Conservation (phyloP, 2,797 vertebrate species). For the Smutsia temminckii region DNA sequence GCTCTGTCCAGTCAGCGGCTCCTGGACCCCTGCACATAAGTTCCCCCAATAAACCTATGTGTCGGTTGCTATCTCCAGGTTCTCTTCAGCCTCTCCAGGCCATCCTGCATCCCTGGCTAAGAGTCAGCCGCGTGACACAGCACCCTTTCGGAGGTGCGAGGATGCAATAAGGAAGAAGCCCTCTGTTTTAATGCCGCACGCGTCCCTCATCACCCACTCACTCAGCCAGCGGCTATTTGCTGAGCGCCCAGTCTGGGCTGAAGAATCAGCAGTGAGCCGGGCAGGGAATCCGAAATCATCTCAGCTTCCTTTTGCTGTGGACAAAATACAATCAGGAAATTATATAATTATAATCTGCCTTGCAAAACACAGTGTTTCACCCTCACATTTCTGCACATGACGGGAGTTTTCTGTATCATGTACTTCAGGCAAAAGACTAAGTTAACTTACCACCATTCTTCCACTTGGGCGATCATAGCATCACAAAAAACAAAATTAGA, state of each 20-base stretch:
- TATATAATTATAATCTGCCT: background rate
- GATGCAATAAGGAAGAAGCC: background rate
- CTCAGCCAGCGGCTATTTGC: background rate
- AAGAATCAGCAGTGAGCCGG: background rate
- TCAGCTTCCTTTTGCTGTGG: background rate
- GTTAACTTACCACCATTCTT: background rate
- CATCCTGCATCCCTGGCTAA: too few relatives aligned
- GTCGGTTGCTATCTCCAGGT: too few relatives aligned
- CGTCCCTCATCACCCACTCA: background rate
- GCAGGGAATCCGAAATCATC: background rate
- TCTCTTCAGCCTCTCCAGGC: too few relatives aligned
- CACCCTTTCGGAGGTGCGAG: background rate
- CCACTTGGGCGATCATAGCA: background rate
- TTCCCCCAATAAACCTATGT: too few relatives aligned
- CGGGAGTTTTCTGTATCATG: background rate
- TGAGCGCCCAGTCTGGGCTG: background rate
- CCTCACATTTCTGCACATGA: background rate
- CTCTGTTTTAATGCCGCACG: background rate
- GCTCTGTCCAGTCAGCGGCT: too few relatives aligned
- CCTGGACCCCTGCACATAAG: too few relatives aligned
- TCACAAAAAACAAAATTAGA: background rate
- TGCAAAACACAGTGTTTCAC: background rate
- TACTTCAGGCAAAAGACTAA: background rate
- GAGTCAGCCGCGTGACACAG: too few relatives aligned
- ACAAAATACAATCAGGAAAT: slow-evolving; percentile 6